A percentile compares a stretch with the other conserved stretches of the same genome.
Evolutionary conservation across 2,888 invertebrate genomes (phyloP).

Genomic region (Coremacera marginata): DNA sequence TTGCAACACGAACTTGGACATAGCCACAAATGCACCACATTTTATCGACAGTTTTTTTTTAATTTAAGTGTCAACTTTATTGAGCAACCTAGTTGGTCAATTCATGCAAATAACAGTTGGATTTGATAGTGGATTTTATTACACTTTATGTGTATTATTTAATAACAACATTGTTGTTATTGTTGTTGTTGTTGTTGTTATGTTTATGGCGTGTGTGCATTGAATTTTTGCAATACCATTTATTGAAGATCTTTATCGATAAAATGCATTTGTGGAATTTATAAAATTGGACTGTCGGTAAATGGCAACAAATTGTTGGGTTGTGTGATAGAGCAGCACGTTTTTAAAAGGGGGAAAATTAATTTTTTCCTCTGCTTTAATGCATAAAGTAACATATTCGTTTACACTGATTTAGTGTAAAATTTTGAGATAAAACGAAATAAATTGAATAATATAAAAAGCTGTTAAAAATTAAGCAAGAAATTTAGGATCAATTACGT

Average conservation of each 20-base stretch:
- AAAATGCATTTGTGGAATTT: constrained; percentile 24
- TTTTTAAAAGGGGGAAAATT: neutral
- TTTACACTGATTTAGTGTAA: no score
- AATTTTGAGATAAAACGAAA: no score
- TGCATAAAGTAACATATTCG: no score
- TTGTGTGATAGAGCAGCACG: neutral
- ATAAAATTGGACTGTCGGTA: neutral
- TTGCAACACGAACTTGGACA: no score
- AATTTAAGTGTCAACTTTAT: no score
- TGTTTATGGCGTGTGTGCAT: neutral
- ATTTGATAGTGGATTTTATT: neutral
- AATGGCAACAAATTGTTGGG: constrained; percentile 16
- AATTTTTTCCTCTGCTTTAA: no score
- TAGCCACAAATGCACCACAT: no score
- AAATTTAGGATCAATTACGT: no score
- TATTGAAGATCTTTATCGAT: constrained; percentile 16
- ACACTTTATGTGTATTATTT: neutral
- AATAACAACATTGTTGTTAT: neutral
- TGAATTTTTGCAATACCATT: constrained; percentile 15
- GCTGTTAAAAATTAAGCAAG: no score
- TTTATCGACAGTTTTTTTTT: no score
- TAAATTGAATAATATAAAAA: no score
- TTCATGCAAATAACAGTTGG: neutral
- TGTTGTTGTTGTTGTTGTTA: neutral
- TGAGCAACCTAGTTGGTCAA: no score